phyloP scores from a whole-genome alignment of 2,888 invertebrate genomes.

The Heliconius aoede region DNA sequence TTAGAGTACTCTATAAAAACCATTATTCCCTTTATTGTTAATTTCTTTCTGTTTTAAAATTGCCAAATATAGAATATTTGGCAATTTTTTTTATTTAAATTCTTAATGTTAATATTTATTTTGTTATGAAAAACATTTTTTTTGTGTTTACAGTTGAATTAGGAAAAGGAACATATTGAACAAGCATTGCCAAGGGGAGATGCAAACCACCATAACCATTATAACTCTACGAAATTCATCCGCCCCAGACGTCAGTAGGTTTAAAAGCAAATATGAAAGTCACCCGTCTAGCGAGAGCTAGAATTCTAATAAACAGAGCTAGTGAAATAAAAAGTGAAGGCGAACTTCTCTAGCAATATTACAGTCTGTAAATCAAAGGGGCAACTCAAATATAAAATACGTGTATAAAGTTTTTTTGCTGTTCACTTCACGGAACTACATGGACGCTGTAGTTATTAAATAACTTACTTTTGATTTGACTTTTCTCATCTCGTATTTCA shows the following conservation, averaged over 20 bases:
- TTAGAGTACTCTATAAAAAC: no score
- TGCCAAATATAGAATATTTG: no score
- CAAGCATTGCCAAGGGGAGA: no score
- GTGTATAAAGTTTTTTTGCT: conserved; percentile 16
- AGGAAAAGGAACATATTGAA: no score
- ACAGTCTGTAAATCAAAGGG: conserved; percentile 19
- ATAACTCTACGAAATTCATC: no score
- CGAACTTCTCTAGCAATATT: conserved; percentile 14
- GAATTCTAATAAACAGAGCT: conserved; percentile 13
- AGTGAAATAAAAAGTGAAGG: conserved; percentile 21
- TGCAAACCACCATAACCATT: no score
- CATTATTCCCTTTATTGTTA: no score
- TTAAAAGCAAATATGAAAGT: conserved; percentile 7
- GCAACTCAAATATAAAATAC: conserved; percentile 16
- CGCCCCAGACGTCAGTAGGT: neutral
- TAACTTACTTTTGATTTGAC: neutral
- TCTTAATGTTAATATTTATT: no score
- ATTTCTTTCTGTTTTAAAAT: no score
- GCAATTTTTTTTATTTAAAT: no score
- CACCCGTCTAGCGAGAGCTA: conserved; percentile 11
- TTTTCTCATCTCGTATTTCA: neutral
- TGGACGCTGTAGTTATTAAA: neutral
- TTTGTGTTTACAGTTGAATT: no score
- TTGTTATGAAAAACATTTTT: no score
- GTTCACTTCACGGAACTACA: conserved; percentile 12